Conservation (phyloP, 2,113 vertebrate genomes). For the Dipodomys stephensi region DNA sequence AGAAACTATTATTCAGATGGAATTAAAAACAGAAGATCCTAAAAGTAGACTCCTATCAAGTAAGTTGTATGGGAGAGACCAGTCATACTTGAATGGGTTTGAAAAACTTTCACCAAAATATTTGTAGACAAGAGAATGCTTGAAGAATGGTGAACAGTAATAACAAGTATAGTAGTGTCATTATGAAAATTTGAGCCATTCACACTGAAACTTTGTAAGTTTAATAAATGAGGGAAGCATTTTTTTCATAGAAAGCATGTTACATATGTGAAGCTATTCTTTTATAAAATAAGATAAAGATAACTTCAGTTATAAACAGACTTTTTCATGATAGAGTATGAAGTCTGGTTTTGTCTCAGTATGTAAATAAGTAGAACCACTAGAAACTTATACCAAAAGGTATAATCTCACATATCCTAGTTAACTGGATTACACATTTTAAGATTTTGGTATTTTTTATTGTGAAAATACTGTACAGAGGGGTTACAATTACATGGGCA, state of each 20-base stretch:
- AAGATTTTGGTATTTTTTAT: not conserved
- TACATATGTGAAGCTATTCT: conserved; percentile 5
- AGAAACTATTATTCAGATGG: not conserved
- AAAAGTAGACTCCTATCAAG: not conserved
- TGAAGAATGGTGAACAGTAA: not conserved
- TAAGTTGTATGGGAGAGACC: not conserved
- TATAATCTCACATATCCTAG: not conserved
- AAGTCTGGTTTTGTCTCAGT: conserved; percentile 9
- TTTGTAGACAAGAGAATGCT: not conserved
- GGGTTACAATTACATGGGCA: too few relatives aligned
- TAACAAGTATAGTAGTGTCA: not conserved
- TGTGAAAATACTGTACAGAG: not conserved
- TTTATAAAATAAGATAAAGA: conserved; percentile 18
- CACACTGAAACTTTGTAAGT: not conserved
- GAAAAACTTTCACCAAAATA: not conserved
- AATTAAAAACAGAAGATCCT: not conserved
- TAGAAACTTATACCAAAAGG: not conserved
- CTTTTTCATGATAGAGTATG: not conserved
- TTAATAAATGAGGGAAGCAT: not conserved
- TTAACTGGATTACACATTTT: conserved; percentile 13
- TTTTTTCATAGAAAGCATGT: conserved; percentile 12
- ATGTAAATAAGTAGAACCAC: conserved; percentile 22
- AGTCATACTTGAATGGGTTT: not conserved
- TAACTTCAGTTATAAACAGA: not conserved
- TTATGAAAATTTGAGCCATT: not conserved